These are phyloP conservation scores for Trissoscelio sp. DNA, from an alignment of 2,888 invertebrate genomes.

Conservation along the genomic window DNA sequence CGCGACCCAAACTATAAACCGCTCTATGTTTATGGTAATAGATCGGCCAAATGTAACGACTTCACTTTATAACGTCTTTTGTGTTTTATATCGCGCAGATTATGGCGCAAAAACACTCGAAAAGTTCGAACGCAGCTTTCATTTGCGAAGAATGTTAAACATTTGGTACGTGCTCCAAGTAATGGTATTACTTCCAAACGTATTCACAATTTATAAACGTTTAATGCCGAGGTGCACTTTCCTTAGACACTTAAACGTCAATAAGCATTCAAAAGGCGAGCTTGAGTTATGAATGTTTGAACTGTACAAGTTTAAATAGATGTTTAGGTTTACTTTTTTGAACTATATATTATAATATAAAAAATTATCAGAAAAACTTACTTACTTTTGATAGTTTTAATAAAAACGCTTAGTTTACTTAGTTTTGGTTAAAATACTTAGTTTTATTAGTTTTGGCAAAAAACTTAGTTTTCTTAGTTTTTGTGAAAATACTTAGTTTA, in stretches of 20 bases:
- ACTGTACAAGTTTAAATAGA: background rate
- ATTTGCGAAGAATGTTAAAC: constrained; percentile 28
- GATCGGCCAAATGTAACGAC: constrained; percentile 25
- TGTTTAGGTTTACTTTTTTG: too few relatives aligned
- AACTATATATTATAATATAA: too few relatives aligned
- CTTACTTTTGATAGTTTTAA: too few relatives aligned
- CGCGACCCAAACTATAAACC: constrained; percentile 23
- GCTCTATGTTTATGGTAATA: constrained; percentile 38
- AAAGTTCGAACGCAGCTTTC: constrained; percentile 6
- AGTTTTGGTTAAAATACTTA: too few relatives aligned
- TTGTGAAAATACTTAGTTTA: too few relatives aligned
- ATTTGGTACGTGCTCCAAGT: constrained; percentile 30
- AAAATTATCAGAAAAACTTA: too few relatives aligned
- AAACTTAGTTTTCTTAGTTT: too few relatives aligned
- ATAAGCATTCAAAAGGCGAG: background rate
- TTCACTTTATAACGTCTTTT: constrained; percentile 28
- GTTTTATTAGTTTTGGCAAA: too few relatives aligned
- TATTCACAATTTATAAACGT: constrained; percentile 11
- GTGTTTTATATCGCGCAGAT: constrained; percentile 17
- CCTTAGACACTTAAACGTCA: background rate
- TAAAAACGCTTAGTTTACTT: too few relatives aligned
- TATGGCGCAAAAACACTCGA: constrained; percentile 12
- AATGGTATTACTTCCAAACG: constrained; percentile 22
- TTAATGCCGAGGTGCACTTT: constrained; percentile 14
- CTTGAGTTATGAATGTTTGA: background rate